Conservation (phyloP, 2,113 vertebrate genomes). For the Cepphus grylle region DNA sequence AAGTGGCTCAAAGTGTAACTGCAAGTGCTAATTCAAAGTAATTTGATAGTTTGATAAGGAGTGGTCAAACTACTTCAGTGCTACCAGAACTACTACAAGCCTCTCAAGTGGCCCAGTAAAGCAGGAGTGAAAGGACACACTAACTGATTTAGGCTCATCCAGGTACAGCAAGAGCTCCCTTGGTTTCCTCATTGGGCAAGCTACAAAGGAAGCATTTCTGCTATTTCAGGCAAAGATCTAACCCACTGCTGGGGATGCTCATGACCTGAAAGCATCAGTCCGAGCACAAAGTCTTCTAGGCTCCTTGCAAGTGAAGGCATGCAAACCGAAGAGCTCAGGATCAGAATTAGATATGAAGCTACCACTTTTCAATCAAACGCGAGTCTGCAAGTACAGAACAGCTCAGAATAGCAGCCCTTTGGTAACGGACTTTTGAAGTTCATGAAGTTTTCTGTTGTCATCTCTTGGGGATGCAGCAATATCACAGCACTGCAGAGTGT, state of each 20-base stretch:
- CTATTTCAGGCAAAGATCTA: neutral
- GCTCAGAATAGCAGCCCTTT: neutral
- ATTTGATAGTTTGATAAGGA: neutral
- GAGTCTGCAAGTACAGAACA: neutral
- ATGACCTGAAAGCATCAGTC: neutral
- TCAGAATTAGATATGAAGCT: neutral
- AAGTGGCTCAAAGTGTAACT: neutral
- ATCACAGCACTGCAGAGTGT: neutral
- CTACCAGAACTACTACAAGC: neutral
- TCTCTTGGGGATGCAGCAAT: neutral
- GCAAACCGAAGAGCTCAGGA: neutral
- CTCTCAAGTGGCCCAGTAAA: neutral
- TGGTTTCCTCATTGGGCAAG: neutral
- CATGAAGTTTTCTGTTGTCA: neutral
- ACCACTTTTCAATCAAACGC: neutral
- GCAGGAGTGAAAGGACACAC: neutral
- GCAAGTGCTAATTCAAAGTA: neutral
- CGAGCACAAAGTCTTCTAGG: neutral
- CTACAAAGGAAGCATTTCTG: neutral
- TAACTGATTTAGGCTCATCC: neutral
- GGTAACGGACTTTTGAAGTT: neutral
- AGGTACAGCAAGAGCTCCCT: neutral
- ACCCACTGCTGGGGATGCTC: neutral
- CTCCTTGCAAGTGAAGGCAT: neutral
- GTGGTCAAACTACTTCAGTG: neutral